Evolutionary conservation across 2,888 invertebrate genomes (phyloP), one percentile per base, ranked within the genome.

Genomic region (Trachelus stipa): DNA sequence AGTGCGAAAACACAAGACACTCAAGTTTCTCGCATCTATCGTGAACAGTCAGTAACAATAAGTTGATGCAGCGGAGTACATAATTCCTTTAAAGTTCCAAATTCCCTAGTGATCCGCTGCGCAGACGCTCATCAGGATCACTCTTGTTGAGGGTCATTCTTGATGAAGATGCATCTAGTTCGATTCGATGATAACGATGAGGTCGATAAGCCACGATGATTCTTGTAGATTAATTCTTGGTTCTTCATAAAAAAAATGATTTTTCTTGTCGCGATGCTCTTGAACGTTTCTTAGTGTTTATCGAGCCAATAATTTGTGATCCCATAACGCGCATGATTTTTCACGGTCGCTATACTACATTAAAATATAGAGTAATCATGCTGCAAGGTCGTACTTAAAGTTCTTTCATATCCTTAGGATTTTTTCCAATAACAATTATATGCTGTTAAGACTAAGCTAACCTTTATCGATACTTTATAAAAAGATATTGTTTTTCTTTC

Each of bases 401-500:
- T 56, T 56, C 40, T 56, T 23, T 9, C 9, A 6, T 9, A 23
- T 23, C 6, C 9, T 56, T 56, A 56, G 23, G 40, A 56, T 56
- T 56, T 23, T 56, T 23, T 15, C 23, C 6, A 56, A 23, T 56
- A 6, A 23, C 40, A 56, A 56, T 56, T 56, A 56, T 56, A 56
- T 56, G 23, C 40, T 23, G 40, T 56, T 23, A 23, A 56, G 1
- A 9, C 23, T 56, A 56, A 23, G 40, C 23, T 56, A 56, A 56
- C 23, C 23, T 56, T 56, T 56, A 56, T 56, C 40, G 40, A 56
- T 56, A 56, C 40, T 23, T 15, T 56, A 56, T 23, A 73, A 73
- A 68, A 33, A n/a, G 69, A 75, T 56, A 3, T 37, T 12, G 23
- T 74, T 34, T 74, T 56, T 73, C 75, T 69, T 56, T 37, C 23